Percentiles rank a stretch among this genome's conserved stretches.
phyloP scores from a whole-genome alignment of 1,140 invertebrate species.

The Monochamus saltuarius region DNA sequence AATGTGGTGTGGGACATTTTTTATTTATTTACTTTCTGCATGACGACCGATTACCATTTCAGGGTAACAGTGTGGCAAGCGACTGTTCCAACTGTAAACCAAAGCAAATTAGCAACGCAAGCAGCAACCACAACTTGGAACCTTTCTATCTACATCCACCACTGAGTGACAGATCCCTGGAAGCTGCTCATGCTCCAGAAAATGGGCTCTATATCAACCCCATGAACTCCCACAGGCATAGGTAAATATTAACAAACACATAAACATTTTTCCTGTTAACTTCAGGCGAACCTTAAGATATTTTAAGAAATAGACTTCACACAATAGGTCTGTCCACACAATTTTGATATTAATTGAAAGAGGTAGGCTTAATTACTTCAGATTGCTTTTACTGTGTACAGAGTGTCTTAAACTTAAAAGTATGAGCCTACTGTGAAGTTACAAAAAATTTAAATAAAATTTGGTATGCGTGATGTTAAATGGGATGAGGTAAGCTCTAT shows the following conservation, averaged over 20 bases:
- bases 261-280: not conserved
- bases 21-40: too few species aligned
- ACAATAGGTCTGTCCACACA: too few species aligned
- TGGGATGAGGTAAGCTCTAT: too few species aligned
- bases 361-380: too few species aligned
- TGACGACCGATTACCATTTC: not conserved
- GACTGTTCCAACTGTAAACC: constrained; percentile 48
- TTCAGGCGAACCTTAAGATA: not conserved
- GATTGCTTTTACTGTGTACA: too few species aligned
- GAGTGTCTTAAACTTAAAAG: too few species aligned
- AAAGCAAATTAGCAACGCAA: constrained; percentile 14
- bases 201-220: constrained; percentile 81
- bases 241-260: constrained; percentile 28
- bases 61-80: constrained; percentile 38
- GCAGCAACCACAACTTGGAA: constrained; percentile 47
- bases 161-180: constrained; percentile 43
- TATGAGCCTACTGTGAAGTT: too few species aligned
- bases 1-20: too few species aligned
- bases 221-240: constrained; percentile 60
- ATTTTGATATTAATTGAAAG: too few species aligned
- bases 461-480: too few species aligned
- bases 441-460: too few species aligned
- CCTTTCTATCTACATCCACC: constrained; percentile 77
- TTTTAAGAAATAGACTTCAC: too few species aligned
- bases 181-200: constrained; percentile 60